phyloP scores from a whole-genome alignment of 92 coral and sea anemone genomes.

The Pocillopora meandrina region DNA sequence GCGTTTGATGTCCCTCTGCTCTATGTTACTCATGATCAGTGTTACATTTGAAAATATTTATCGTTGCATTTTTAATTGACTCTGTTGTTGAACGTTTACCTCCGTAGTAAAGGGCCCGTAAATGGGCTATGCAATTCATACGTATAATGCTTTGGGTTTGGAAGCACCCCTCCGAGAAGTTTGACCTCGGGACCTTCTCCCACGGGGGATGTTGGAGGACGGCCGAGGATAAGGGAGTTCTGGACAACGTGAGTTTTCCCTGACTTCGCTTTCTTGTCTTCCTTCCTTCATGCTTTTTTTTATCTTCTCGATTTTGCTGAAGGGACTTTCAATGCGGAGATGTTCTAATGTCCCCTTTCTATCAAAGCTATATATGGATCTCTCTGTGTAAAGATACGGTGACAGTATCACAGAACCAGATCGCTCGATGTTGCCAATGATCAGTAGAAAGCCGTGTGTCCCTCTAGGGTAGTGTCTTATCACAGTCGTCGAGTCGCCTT shows the following conservation, averaged over 20 bases:
- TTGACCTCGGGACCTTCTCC: background rate
- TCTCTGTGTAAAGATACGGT: conserved; percentile 45
- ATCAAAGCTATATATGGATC: conserved; percentile 1
- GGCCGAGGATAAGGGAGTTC: background rate
- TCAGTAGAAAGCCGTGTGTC: conserved; percentile 67
- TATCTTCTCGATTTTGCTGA: conserved; percentile 22
- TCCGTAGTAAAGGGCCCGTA: no score
- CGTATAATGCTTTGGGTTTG: no score
- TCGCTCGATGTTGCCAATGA: conserved; percentile 72
- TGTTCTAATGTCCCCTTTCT: background rate
- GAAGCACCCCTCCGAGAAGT: no score
- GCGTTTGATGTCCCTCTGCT: no score
- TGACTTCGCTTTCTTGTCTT: background rate
- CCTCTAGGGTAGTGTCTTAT: conserved; percentile 73
- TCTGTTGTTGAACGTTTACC: no score
- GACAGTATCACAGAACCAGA: conserved; percentile 38
- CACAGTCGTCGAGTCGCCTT: conserved; percentile 76
- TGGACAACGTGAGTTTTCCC: background rate
- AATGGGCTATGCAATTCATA: no score
- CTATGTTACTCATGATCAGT: no score
- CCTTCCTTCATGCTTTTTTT: background rate
- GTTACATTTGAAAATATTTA: no score
- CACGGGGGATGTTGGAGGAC: no score
- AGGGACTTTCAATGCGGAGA: conserved; percentile 17
- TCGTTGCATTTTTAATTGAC: no score